Conservation (phyloP, 2,113 vertebrate species). For the Cariama cristata region DNA sequence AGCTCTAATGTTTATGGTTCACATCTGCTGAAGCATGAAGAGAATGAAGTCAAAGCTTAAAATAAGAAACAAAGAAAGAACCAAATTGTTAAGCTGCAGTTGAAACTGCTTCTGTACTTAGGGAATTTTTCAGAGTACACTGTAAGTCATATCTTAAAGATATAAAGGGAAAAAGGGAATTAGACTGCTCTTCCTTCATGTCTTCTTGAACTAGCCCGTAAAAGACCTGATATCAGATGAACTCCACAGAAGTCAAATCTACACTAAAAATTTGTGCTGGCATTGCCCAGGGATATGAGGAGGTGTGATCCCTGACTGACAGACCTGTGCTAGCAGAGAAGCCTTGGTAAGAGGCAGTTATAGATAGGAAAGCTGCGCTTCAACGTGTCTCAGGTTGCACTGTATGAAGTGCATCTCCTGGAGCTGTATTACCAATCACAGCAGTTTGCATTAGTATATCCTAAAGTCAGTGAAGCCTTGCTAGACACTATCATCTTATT, state of each 20-base stretch:
- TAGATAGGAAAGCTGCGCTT: background rate
- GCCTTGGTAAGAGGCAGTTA: background rate
- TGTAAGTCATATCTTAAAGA: background rate
- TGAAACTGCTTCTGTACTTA: background rate
- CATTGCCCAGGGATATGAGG: background rate
- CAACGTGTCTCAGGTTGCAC: rapidly evolving
- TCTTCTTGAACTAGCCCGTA: background rate
- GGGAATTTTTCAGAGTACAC: background rate
- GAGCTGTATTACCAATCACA: background rate
- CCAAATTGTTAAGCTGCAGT: background rate
- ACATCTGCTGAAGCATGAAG: background rate
- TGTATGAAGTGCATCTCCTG: background rate
- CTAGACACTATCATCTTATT: background rate
- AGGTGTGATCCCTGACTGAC: background rate
- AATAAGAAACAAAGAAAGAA: background rate
- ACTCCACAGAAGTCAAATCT: background rate
- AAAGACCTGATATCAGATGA: background rate
- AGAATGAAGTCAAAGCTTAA: background rate
- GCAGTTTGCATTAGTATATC: background rate
- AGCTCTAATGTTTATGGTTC: background rate
- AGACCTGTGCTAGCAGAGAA: background rate
- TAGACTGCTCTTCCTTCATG: background rate
- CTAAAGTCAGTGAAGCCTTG: background rate
- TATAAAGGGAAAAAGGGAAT: background rate
- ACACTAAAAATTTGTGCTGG: background rate